Conservation (phyloP, 2,797 vertebrate genomes). For the Sebastolobus altivelis region DNA sequence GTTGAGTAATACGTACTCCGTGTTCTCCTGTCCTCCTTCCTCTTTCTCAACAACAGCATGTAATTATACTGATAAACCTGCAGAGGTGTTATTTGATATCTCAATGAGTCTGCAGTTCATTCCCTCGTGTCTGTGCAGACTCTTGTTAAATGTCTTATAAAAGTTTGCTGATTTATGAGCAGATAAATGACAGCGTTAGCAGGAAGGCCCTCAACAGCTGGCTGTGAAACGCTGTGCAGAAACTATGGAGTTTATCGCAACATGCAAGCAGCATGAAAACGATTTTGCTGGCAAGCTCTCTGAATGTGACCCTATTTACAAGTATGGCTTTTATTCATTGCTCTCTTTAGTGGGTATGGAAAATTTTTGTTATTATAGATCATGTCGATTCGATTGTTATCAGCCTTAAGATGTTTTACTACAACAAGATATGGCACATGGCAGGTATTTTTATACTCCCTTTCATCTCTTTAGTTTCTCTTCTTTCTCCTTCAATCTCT, state of each 20-base stretch:
- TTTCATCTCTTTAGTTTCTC: not conserved
- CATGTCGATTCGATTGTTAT: not conserved
- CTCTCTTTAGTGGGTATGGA: not conserved
- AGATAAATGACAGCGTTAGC: slow-evolving; percentile 54
- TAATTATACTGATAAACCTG: slow-evolving; percentile 54
- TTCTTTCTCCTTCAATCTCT: not conserved
- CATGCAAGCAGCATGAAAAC: not conserved
- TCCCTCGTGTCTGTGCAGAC: slow-evolving; percentile 39
- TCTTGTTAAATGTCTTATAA: slow-evolving; percentile 69
- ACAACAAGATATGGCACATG: slow-evolving; percentile 13
- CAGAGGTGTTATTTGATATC: slow-evolving; percentile 53
- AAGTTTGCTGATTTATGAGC: slow-evolving; percentile 67
- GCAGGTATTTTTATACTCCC: not conserved
- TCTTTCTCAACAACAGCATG: slow-evolving; percentile 27
- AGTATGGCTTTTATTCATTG: not conserved
- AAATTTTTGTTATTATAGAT: not conserved
- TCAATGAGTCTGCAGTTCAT: slow-evolving; percentile 48
- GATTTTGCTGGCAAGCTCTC: slow-evolving; percentile 6
- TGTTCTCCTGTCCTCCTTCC: not conserved
- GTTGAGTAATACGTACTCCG: not conserved
- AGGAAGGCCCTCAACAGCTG: slow-evolving; percentile 32
- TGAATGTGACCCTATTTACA: not conserved
- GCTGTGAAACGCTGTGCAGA: slow-evolving; percentile 27
- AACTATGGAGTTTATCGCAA: not conserved
- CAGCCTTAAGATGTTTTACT: not conserved